These are phyloP conservation scores for Eonycteris spelaea DNA, from an alignment of 2,113 vertebrate genomes.

Conservation along the genomic window DNA sequence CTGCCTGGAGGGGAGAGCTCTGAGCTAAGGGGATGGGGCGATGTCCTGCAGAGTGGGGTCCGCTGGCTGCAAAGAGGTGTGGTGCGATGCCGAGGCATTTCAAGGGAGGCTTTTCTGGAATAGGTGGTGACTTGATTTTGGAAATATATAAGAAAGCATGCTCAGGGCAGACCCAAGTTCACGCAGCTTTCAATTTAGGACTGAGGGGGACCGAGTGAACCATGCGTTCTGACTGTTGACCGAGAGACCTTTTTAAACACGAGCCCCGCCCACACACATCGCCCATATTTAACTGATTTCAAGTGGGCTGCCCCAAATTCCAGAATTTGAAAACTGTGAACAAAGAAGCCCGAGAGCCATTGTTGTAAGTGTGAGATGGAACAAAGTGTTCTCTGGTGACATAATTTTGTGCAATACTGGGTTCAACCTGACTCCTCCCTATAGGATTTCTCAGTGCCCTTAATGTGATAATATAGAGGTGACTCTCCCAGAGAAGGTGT, in stretches of 20 bases:
- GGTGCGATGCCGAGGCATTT: not conserved
- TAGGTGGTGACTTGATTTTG: not conserved
- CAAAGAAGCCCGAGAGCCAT: conserved; percentile 4
- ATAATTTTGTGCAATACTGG: conserved; percentile 37
- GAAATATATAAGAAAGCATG: not conserved
- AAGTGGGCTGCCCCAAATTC: not conserved
- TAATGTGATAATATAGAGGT: not conserved
- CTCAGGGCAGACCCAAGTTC: not conserved
- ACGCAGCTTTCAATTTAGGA: not conserved
- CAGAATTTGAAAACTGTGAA: conserved; percentile 52
- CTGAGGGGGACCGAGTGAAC: not conserved
- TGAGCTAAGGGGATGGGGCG: not conserved
- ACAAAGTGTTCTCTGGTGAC: conserved; percentile 52
- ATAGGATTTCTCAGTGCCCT: not conserved
- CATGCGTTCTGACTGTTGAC: not conserved
- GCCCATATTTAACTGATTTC: not conserved
- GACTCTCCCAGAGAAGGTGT: not conserved
- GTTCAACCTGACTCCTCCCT: not conserved
- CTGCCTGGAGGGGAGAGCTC: not conserved
- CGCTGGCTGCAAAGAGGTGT: not conserved
- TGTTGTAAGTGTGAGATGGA: conserved; percentile 25
- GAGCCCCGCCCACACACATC: not conserved
- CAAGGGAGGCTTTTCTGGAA: conserved; percentile 24
- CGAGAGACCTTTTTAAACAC: not conserved
- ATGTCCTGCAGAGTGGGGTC: not conserved